Base-by-base conservation (phyloP, 2,113 vertebrate species). In the Phalacrocorax brasilianus region DNA sequence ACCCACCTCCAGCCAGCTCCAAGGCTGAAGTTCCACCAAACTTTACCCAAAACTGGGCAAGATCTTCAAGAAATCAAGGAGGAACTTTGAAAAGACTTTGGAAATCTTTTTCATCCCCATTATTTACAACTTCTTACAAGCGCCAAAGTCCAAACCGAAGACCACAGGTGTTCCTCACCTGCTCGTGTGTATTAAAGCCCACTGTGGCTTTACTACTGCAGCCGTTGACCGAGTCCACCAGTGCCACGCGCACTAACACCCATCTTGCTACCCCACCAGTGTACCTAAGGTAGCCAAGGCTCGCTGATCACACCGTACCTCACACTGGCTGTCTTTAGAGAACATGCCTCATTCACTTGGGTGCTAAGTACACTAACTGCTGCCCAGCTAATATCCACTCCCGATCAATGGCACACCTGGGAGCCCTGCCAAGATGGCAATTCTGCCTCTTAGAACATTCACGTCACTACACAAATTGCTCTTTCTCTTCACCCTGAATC, bases 361-460 rank as follows among this genome's bases (percentile, higher is more conserved):
- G 91, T 0, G 55, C 93, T 95, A 85, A 94, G 91, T 53, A 84
- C 85, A 58, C 49, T 9, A 85, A 28, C 66, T 88, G 85, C 92
- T 96, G 93, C 93, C 92, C 97, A 89, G 96, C 90, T 79, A 91
- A 93, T 32, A 76, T 59, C 96, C 84, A 66, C 55, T 93, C 85
- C 82, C 50, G 67, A 97, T 95, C 95, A 87, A 52, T 67, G 93
- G 85, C 95, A 96, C 78, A 74, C 74, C 12, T 44, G 28, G 94
- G 63, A 97, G 89, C 58, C 33, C 33, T 96, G 95, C 94, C 96
- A 98, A 95, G 91, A 95, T 8, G 86, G 95, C 80, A 97, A 84
- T 95, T 96, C 94, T 84, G 86, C 83, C 85, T 90, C 88, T 92
- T 53, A 76, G 53, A 93, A 66, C 68, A 27, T 38, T 83, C 88